Evolutionary conservation across 2,113 vertebrate genomes (phyloP).

Genomic region (Suncus etruscus): DNA sequence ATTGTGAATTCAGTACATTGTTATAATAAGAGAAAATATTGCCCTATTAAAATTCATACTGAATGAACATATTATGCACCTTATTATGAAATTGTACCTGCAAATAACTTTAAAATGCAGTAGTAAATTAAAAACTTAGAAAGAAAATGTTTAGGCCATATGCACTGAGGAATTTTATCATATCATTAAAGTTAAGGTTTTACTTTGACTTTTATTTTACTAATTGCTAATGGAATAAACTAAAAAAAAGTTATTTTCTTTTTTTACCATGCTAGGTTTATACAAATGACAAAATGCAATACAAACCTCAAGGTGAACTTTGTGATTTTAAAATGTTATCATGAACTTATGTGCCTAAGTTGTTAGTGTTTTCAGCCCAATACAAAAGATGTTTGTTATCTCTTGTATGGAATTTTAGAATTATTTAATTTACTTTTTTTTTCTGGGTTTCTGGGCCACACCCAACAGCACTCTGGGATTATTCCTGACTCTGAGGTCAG

Average conservation of each 20-base stretch:
- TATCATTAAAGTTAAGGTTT: slow-evolving; percentile 66
- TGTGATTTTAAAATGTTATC: slow-evolving; percentile 65
- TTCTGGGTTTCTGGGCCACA: no score
- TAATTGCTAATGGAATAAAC: slow-evolving; percentile 51
- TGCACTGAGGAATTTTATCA: slow-evolving; percentile 26
- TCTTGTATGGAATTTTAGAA: slow-evolving; percentile 72
- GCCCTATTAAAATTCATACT: slow-evolving; percentile 37
- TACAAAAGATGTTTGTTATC: slow-evolving; percentile 52
- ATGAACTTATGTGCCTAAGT: slow-evolving; percentile 47
- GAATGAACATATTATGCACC: background rate
- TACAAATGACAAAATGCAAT: slow-evolving; percentile 68
- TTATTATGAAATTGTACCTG: slow-evolving; percentile 38
- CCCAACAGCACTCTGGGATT: no score
- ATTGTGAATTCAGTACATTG: slow-evolving; percentile 26
- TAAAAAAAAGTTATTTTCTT: slow-evolving; percentile 46
- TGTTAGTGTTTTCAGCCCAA: slow-evolving; percentile 74
- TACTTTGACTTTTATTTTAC: slow-evolving; percentile 52
- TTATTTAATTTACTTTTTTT: slow-evolving; percentile 59
- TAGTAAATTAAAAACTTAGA: slow-evolving; percentile 58
- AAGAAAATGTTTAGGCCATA: slow-evolving; percentile 32
- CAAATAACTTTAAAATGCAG: slow-evolving; percentile 21
- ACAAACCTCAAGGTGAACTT: slow-evolving; percentile 84
- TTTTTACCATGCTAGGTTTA: slow-evolving; percentile 17
- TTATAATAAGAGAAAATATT: slow-evolving; percentile 49
- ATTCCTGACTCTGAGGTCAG: no score